These are phyloP conservation scores for Antechinus stuartii DNA, from an alignment of 2,113 vertebrate genomes.

Conservation along the genomic window DNA sequence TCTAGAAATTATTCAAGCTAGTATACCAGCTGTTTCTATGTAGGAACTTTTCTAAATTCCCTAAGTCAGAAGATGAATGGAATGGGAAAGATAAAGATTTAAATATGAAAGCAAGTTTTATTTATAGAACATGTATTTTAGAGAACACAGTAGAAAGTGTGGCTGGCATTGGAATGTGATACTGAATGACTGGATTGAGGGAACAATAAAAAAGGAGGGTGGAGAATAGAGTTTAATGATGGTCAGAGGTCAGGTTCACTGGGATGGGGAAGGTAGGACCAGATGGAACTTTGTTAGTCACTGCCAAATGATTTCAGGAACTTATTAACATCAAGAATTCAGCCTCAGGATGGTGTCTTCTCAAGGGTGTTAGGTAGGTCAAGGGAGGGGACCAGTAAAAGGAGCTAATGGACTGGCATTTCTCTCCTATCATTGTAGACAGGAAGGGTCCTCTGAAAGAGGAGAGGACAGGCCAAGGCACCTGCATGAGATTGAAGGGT, in stretches of 20 bases:
- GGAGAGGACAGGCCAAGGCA: background rate
- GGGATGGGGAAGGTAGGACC: background rate
- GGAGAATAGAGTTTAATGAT: background rate
- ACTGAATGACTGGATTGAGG: background rate
- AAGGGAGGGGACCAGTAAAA: background rate
- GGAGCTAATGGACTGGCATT: background rate
- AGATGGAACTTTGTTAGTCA: background rate
- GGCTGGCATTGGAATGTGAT: background rate
- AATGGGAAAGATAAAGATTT: background rate
- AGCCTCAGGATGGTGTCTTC: background rate
- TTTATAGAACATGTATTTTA: background rate
- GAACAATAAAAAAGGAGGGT: background rate
- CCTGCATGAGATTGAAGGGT: background rate
- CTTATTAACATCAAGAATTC: background rate
- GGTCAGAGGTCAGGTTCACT: background rate
- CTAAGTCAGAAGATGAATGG: background rate
- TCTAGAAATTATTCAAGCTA: too few species aligned
- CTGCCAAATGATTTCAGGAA: background rate
- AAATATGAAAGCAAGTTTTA: background rate
- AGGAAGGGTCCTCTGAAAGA: background rate
- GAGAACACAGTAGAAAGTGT: background rate
- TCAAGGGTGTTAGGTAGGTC: background rate
- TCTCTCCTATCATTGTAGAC: background rate
- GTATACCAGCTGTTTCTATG: too few species aligned
- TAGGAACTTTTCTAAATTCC: background rate